phyloP scores from a whole-genome alignment of 2,888 invertebrate genomes.

The Nephrotoma guestfalica region DNA sequence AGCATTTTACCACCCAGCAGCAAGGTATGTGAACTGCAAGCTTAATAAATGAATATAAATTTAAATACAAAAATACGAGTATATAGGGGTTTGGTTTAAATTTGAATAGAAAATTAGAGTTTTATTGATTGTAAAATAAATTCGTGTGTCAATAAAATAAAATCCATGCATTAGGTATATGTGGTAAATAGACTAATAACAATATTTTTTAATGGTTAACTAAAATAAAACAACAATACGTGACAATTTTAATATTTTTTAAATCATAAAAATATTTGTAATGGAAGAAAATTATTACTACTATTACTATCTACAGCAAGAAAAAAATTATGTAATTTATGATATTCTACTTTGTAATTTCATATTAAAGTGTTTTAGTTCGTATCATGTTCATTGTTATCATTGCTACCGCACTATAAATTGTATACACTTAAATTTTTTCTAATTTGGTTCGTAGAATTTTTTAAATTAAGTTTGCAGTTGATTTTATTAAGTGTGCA shows the following conservation, averaged over 20 bases:
- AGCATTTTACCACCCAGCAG: not conserved
- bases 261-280: not conserved
- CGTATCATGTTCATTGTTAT: too few species aligned
- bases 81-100: not conserved
- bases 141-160: not conserved
- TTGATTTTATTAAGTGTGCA: too few species aligned
- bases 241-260: not conserved
- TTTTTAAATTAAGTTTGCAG: too few species aligned
- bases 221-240: not conserved
- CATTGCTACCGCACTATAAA: too few species aligned
- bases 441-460: too few species aligned
- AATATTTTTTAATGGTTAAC: not conserved
- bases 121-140: not conserved
- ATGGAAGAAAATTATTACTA: not conserved
- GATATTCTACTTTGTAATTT: not conserved
- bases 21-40: not conserved
- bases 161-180: not conserved
- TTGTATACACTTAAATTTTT: too few species aligned
- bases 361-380: too few species aligned
- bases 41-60: not conserved
- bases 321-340: not conserved
- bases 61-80: not conserved
- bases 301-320: not conserved
- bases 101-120: not conserved
- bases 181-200: not conserved